Base-by-base conservation (phyloP, 2,888 invertebrate genomes). In the Pomacea canaliculata region DNA sequence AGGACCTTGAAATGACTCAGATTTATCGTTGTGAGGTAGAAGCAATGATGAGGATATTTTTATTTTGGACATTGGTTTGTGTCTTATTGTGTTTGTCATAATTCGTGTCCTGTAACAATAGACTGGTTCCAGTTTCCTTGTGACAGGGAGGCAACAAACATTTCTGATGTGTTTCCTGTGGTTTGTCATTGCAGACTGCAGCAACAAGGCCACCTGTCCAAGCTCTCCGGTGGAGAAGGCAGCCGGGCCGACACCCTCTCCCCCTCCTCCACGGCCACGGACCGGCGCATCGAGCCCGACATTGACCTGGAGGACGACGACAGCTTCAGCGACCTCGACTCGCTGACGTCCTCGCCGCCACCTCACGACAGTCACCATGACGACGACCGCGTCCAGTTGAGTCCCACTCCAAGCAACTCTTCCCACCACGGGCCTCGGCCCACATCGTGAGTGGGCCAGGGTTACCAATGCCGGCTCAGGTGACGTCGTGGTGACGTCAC, bases 301-400 rank as follows among this genome's bases (percentile, higher is more conserved):
- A 78, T 77, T 48, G 80, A 80, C 76, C 69, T 80, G 0, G 80
- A 80, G 19, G 80, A 80, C 60, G 79, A 79, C 69, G 80, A 80
- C 69, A 75, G 78, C 63, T 68, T 80, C 70, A 80, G 80, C 49
- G 80, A 80, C 70, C 74, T 80, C 18, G 80, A 78, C 71, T 77
- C 77, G 23, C 37, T 74, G 60, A 69, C 74, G 23, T 69, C 74
- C n/a, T 51, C 73, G 37, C 69, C 74, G 19, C 73, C 67, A 8
- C 73, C 73, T n/a, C 65, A 59, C 66, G 73, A 66, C 73, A 59
- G 67, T 66, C 56, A 60, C 62, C 69, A 69, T 37, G 74, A 69
- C 74, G 67, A 67, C 37, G 37, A 68, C 68, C 59, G 10, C 10
- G 63, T 63, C n/a, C 51, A 63, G 23, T 12, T 63, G 27, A 63